These are phyloP conservation scores for Prosopocoilus inquinatus DNA, from an alignment of 2,888 invertebrate species.

Conservation along the genomic window DNA sequence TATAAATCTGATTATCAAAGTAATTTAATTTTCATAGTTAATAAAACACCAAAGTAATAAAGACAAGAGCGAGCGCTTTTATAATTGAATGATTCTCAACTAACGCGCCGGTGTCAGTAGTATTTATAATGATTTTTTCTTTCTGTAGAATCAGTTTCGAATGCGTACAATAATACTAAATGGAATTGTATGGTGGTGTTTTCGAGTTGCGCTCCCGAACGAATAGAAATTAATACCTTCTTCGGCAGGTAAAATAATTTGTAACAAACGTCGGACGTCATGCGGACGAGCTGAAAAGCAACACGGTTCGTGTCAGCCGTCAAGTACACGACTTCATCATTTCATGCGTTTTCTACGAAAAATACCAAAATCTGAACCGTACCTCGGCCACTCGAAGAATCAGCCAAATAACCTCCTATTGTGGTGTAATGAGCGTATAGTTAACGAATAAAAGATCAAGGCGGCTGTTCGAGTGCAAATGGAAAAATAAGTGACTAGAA, in stretches of 20 bases:
- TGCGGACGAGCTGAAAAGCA: constrained; percentile 33
- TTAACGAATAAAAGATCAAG: constrained; percentile 39
- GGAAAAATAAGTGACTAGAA: constrained; percentile 42
- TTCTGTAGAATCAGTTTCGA: neutral
- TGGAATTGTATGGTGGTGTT: neutral
- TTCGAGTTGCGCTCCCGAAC: constrained; percentile 5
- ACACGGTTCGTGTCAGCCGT: constrained; percentile 36
- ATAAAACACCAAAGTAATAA: neutral
- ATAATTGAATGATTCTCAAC: constrained; percentile 1
- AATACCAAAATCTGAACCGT: constrained; percentile 28
- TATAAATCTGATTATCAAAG: too few relatives aligned
- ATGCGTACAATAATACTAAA: too few relatives aligned
- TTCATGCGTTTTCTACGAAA: constrained; percentile 38
- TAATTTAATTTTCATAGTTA: neutral
- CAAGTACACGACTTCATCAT: constrained; percentile 36
- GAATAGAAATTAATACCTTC: constrained; percentile 26
- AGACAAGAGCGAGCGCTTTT: neutral
- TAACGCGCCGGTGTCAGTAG: neutral
- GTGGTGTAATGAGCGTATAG: constrained; percentile 41
- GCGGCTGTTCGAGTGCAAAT: constrained; percentile 39
- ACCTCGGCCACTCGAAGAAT: constrained; percentile 20
- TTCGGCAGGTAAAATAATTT: constrained; percentile 46
- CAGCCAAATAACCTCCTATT: constrained; percentile 36
- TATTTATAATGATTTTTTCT: neutral
- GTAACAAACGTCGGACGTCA: constrained; percentile 37